Percentiles rank a stretch among this genome's conserved stretches.
These are phyloP conservation scores for Bothrops alternatus DNA, from an alignment of 2,797 vertebrate genomes.

Conservation along the genomic window DNA sequence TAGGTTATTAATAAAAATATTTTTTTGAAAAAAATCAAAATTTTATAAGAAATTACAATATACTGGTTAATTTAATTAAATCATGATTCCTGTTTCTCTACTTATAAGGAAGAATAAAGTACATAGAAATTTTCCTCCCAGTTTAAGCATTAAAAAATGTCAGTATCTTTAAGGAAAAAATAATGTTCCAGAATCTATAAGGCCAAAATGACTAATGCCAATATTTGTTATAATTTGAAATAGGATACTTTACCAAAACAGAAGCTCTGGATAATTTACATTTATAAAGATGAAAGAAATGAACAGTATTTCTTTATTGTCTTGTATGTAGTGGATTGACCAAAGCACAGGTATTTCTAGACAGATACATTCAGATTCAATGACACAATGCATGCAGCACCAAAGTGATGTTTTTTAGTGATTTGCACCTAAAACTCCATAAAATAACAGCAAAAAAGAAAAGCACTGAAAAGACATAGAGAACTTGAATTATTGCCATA, in stretches of 20 bases:
- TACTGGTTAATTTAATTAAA: slow-evolving; percentile 1
- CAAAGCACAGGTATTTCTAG: background rate
- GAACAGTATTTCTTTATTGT: slow-evolving; percentile 18
- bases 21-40: background rate
- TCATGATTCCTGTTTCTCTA: background rate
- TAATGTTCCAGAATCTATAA: background rate
- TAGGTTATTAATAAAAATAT: slow-evolving; percentile 2
- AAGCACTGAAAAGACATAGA: background rate
- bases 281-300: slow-evolving; percentile 43
- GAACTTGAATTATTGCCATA: background rate
- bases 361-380: slow-evolving; percentile 26
- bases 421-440: slow-evolving; percentile 28
- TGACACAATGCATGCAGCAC: slow-evolving; percentile 36
- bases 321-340: no score
- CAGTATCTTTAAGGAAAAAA: slow-evolving; percentile 6
- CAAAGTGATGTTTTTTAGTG: slow-evolving; percentile 48
- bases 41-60: rapidly evolving
- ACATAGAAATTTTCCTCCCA: background rate
- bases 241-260: slow-evolving; percentile 15
- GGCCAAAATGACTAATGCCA: background rate
- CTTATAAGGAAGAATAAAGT: background rate
- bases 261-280: slow-evolving; percentile 6
- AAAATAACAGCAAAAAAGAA: background rate
- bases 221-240: slow-evolving; percentile 10
- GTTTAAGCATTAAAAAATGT: background rate